Evolutionary conservation across 2,797 vertebrate genomes (phyloP).

Genomic region (Craterocephalus amniculus): DNA sequence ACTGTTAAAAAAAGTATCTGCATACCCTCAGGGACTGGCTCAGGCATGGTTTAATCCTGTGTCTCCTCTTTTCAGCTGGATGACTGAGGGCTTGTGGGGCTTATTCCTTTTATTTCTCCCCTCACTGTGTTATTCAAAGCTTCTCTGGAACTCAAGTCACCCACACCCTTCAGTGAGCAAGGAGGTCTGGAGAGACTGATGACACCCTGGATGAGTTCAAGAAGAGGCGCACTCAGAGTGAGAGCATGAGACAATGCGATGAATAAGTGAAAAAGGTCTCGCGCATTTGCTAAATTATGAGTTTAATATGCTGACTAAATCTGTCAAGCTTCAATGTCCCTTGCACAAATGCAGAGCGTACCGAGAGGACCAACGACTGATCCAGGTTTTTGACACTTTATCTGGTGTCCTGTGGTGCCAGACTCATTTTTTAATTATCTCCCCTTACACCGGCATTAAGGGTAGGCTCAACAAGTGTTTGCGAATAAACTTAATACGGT

Average conservation of each 20-base stretch:
- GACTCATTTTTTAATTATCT: conserved; percentile 33
- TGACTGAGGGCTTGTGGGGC: conserved; percentile 62
- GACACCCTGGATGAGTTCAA: conserved; percentile 68
- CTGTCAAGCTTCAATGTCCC: conserved; percentile 33
- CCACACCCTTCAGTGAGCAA: conserved; percentile 71
- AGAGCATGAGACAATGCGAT: conserved; percentile 34
- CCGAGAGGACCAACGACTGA: conserved; percentile 25
- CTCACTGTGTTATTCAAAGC: conserved; percentile 77
- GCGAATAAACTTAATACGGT: conserved; percentile 12
- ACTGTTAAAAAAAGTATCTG: conserved; percentile 50
- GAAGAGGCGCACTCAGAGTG: conserved; percentile 34
- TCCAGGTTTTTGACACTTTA: conserved; percentile 44
- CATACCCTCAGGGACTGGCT: conserved; percentile 76
- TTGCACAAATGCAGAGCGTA: conserved; percentile 20
- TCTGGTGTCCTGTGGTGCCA: conserved; percentile 17
- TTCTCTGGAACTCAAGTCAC: conserved; percentile 74
- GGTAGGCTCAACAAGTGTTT: conserved; percentile 46
- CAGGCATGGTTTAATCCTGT: conserved; percentile 78
- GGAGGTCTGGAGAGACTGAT: conserved; percentile 44
- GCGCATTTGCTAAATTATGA: conserved; percentile 33
- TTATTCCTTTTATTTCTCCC: conserved; percentile 80
- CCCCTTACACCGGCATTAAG: conserved; percentile 21
- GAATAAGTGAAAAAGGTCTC: conserved; percentile 38
- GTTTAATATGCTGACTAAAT: conserved; percentile 59
- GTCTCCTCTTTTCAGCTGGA: conserved; percentile 67